phyloP scores from a whole-genome alignment of 2,113 vertebrate species.

The Struthidea cinerea region DNA sequence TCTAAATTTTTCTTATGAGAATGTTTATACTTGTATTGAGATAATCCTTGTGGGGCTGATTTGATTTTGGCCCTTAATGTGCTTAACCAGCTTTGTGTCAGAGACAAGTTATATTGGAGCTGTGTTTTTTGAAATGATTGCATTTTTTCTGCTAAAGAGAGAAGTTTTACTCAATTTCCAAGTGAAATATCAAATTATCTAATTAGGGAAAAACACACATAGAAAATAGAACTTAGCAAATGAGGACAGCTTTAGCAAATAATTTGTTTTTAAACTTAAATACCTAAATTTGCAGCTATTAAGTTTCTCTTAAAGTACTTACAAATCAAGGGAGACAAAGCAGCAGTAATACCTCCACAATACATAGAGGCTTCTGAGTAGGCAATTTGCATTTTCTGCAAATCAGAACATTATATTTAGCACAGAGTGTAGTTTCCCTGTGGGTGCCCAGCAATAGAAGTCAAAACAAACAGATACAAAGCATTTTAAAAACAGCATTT shows the following conservation, averaged over 20 bases:
- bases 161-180: neutral
- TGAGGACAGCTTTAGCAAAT: neutral
- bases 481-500: conserved; percentile 4
- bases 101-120: neutral
- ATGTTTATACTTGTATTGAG: neutral
- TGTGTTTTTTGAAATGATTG: neutral
- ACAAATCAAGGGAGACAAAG: neutral
- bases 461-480: conserved; percentile 47
- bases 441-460: conserved; percentile 8
- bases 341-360: neutral
- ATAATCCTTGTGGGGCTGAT: neutral
- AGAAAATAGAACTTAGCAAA: neutral
- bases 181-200: neutral
- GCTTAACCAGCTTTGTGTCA: conserved; percentile 15
- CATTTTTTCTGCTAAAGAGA: neutral
- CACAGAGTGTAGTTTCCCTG: neutral
- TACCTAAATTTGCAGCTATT: neutral
- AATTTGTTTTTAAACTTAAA: neutral
- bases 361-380: neutral
- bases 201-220: neutral
- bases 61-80: neutral
- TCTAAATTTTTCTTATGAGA: neutral
- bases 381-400: conserved; percentile 21
- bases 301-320: neutral
- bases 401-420: conserved; percentile 39